A percentile compares a stretch with the other conserved stretches of the same genome.
These are phyloP conservation scores for Thaleichthys pacificus DNA, from an alignment of 2,797 vertebrate species.

Conservation along the genomic window DNA sequence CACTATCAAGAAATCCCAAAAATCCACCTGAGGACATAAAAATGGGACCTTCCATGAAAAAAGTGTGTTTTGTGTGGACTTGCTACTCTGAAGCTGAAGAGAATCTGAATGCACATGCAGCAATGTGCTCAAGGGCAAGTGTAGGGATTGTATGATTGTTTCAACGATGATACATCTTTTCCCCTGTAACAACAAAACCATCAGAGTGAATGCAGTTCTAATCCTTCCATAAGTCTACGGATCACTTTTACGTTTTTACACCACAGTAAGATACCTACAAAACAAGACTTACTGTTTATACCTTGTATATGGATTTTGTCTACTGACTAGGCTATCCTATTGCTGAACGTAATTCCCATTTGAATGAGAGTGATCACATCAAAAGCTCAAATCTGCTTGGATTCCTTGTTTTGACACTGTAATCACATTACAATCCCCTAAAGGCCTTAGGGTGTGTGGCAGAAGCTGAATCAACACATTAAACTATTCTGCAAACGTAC, in stretches of 20 bases:
- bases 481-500: slow-evolving; percentile 60
- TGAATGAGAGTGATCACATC: slow-evolving; percentile 58
- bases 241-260: neutral
- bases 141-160: slow-evolving; percentile 9
- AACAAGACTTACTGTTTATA: neutral
- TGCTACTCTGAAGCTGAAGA: slow-evolving; percentile 45
- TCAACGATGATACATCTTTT: too few relatives aligned
- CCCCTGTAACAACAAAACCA: too few relatives aligned
- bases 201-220: too few relatives aligned
- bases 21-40: slow-evolving; percentile 64
- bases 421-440: slow-evolving; percentile 14
- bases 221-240: neutral
- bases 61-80: slow-evolving; percentile 60
- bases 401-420: slow-evolving; percentile 71
- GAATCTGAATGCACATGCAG: slow-evolving; percentile 24
- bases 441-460: slow-evolving; percentile 57
- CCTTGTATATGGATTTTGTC: neutral
- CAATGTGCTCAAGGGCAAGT: slow-evolving; percentile 12
- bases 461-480: slow-evolving; percentile 58
- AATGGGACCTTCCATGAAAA: slow-evolving; percentile 49
- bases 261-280: neutral
- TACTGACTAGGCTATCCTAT: neutral
- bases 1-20: slow-evolving; percentile 66
- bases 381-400: slow-evolving; percentile 63
- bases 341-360: slow-evolving; percentile 56